Conservation (phyloP, 2,113 vertebrate genomes). For the Regulus satrapa region DNA sequence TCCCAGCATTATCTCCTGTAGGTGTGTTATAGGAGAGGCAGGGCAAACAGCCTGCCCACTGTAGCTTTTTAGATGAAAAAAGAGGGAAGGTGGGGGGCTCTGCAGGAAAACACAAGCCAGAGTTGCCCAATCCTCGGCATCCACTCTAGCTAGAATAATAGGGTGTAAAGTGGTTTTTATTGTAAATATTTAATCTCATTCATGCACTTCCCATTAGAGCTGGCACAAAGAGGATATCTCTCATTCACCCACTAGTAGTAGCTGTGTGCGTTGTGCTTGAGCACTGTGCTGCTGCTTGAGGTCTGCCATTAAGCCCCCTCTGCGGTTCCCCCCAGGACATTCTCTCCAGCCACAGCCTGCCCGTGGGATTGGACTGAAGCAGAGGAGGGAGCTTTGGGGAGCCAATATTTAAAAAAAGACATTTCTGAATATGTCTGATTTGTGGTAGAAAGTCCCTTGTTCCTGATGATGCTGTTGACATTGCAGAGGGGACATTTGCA, state of each 20-base stretch:
- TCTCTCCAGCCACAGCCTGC: background rate
- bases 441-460: background rate
- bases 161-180: background rate
- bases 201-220: background rate
- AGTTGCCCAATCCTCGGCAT: background rate
- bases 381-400: background rate
- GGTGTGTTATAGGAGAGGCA: background rate
- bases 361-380: background rate
- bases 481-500: background rate
- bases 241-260: background rate
- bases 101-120: background rate
- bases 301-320: background rate
- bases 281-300: background rate
- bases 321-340: background rate
- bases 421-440: background rate
- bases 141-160: background rate
- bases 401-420: background rate
- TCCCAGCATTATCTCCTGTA: background rate
- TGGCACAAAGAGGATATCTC: background rate
- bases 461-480: background rate
- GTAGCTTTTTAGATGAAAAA: background rate
- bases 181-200: constrained; percentile 28
- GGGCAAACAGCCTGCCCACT: background rate
- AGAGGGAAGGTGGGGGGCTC: background rate
- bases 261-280: background rate